Percentiles rank a stretch among this genome's conserved stretches.
These are phyloP conservation scores for Corapipo altera DNA, from an alignment of 2,113 vertebrate species.

Conservation along the genomic window DNA sequence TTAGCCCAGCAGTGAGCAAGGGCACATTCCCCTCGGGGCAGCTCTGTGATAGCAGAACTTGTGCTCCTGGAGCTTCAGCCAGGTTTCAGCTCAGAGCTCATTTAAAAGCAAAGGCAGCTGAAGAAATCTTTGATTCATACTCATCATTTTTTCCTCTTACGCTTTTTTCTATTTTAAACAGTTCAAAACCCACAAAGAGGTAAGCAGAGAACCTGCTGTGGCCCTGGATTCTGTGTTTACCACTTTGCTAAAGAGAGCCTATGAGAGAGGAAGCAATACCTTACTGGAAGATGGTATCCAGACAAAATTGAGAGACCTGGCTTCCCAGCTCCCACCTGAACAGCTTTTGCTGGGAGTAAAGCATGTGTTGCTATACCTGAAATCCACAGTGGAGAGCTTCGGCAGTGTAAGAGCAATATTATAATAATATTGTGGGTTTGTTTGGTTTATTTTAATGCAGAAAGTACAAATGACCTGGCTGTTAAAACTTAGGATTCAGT, in stretches of 20 bases:
- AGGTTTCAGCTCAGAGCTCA: rapidly evolving
- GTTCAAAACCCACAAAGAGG: conserved; percentile 55
- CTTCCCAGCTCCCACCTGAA: conserved; percentile 47
- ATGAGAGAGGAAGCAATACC: conserved; percentile 54
- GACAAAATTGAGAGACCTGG: conserved; percentile 56
- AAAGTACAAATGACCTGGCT: not conserved
- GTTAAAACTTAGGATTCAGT: not conserved
- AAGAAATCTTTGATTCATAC: not conserved
- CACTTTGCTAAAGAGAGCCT: conserved; percentile 74
- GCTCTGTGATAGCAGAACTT: not conserved
- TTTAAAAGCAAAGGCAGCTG: not conserved
- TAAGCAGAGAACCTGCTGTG: not conserved
- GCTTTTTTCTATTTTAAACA: conserved; percentile 10
- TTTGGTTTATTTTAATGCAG: not conserved
- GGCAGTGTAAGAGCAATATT: conserved; percentile 70
- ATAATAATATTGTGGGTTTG: not conserved
- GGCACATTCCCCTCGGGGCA: not conserved
- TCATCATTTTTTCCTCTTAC: not conserved
- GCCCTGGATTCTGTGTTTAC: conserved; percentile 55
- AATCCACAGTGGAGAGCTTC: conserved; percentile 81
- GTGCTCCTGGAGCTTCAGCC: not conserved
- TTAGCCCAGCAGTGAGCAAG: not conserved
- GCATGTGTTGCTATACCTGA: conserved; percentile 87
- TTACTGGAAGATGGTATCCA: conserved; percentile 40
- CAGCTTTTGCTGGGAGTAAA: conserved; percentile 73